These are phyloP conservation scores for Chascanopsetta lugubris DNA, from an alignment of 2,113 vertebrate genomes.

Conservation along the genomic window DNA sequence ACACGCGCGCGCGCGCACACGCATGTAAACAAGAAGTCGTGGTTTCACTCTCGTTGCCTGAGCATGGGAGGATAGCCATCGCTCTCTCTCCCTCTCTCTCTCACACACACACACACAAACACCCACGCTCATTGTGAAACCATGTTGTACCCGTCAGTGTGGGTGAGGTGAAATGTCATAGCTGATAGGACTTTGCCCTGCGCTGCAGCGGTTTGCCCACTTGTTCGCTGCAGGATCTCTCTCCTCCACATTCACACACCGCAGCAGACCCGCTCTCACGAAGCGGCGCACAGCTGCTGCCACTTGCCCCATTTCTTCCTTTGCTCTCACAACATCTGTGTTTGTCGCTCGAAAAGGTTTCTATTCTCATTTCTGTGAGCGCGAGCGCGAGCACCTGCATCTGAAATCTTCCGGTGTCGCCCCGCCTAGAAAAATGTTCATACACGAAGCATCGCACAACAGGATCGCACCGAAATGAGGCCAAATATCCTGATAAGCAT, in stretches of 20 bases:
- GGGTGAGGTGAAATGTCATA: slow-evolving; percentile 59
- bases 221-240: slow-evolving; percentile 55
- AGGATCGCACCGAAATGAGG: slow-evolving; percentile 2
- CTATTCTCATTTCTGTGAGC: slow-evolving; percentile 8
- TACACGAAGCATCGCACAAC: too few relatives aligned
- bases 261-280: slow-evolving; percentile 50
- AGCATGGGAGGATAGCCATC: slow-evolving; percentile 60
- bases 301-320: slow-evolving; percentile 36
- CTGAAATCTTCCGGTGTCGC: background rate
- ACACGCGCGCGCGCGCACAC: background rate
- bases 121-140: slow-evolving; percentile 69
- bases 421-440: slow-evolving; percentile 4
- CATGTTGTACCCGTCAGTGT: slow-evolving; percentile 38
- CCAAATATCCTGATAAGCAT: background rate
- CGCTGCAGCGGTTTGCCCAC: slow-evolving; percentile 61
- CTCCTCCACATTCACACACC: slow-evolving; percentile 51
- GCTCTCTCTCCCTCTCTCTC: too few relatives aligned
- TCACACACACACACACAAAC: slow-evolving; percentile 37
- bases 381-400: slow-evolving; percentile 12
- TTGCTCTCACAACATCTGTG: background rate
- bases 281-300: slow-evolving; percentile 52
- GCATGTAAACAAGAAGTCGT: slow-evolving; percentile 28
- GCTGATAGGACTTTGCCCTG: slow-evolving; percentile 47
- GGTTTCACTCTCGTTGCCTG: slow-evolving; percentile 29
- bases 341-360: slow-evolving; percentile 11